Evolutionary conservation across 2,113 vertebrate species (phyloP).

Genomic region (Acinonyx jubatus): DNA sequence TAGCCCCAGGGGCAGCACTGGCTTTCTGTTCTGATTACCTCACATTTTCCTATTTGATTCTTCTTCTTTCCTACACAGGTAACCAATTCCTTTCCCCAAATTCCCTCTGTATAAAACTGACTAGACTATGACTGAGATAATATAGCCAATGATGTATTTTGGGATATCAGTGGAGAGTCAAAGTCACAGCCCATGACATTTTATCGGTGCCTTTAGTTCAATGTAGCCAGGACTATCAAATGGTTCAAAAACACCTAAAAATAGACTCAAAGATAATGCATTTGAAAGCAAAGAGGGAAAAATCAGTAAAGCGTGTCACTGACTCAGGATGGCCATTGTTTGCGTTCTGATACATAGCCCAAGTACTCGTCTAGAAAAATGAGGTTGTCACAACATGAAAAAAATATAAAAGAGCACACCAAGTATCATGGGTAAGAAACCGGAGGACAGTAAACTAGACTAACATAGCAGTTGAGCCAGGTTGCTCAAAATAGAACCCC

Average conservation of each 20-base stretch:
- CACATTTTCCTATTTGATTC: not conserved
- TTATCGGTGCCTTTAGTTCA: not conserved
- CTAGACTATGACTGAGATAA: not conserved
- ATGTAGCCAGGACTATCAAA: not conserved
- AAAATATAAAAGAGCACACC: not conserved
- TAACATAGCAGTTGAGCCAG: not conserved
- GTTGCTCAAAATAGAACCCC: not conserved
- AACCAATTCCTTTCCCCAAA: not conserved
- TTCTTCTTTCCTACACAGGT: not conserved
- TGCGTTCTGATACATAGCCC: not conserved
- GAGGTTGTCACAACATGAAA: not conserved
- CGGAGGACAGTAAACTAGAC: not conserved
- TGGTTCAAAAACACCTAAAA: not conserved
- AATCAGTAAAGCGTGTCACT: not conserved
- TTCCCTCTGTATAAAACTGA: not conserved
- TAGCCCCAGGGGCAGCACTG: not conserved
- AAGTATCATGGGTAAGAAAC: not conserved
- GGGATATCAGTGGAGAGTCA: not conserved
- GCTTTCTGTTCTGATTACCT: not conserved
- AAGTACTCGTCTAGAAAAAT: not conserved
- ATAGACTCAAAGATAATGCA: not conserved
- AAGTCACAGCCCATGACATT: not conserved
- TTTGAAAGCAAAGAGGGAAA: not conserved
- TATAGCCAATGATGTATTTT: not conserved
- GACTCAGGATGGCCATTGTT: not conserved